Evolutionary conservation across 2,888 invertebrate genomes (phyloP), one percentile per base, ranked within the genome.

Genomic region (Ophion ellenae): DNA sequence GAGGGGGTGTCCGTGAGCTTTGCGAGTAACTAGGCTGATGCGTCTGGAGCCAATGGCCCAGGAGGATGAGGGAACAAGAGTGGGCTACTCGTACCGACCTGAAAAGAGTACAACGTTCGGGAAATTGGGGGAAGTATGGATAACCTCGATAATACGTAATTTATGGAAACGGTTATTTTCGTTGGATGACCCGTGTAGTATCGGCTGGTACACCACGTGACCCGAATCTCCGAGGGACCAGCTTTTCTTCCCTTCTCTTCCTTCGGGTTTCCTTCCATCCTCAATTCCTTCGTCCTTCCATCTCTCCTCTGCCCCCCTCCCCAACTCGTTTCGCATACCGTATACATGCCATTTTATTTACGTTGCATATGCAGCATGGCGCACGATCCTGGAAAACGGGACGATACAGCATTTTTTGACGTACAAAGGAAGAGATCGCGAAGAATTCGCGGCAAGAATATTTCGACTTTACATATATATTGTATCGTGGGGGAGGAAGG

Each of bases 151-250:
- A 85, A 77, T 87, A 85, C 85, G 81, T 83, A 85, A 87, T 87
- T 87, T 85, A 87, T 85, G 77, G 74, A 84, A 81, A 83, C 75
- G 61, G 83, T 85, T 85, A 83, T 84, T 84, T 81, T 81, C 71
- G 71, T 63, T 28, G 78, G 79, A 69, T 64, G 70, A 77, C 61
- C 20, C 57, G 63, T 69, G 78, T 73, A 66, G 77, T 78, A 76
- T 81, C 61, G 64, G 61, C 40, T 3, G 53, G 17, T 53, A 53
- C 69, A 67, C 47, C 76, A 82, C 79, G 84, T 84, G 84, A 86
- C 69, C 79, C 84, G 84, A 87, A 87, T 87, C 40, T 81, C 74
- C 28, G n/a, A 69, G 71, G 64, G 71, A 24, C 24, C 24, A 61
- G 57, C 61, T 73, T 57, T 61, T n/a, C 28, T 32, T 40, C 20